phyloP scores from a whole-genome alignment of 2,888 invertebrate species.

The Noctua janthe region DNA sequence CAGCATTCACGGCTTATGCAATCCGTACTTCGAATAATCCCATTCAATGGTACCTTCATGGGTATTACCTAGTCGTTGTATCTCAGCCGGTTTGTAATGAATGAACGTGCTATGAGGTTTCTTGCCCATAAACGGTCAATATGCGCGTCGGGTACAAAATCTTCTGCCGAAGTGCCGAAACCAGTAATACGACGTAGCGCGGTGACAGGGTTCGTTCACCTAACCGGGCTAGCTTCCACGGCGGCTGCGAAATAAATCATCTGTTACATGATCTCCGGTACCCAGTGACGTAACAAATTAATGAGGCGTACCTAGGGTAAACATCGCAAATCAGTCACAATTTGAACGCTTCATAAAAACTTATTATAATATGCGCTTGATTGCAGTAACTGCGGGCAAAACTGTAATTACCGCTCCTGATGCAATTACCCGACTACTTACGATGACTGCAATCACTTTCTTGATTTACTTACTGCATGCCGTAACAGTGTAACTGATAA shows the following conservation, averaged over 20 bases:
- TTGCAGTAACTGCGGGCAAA: constrained; percentile 58
- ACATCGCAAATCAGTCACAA: constrained; percentile 64
- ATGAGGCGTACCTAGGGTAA: constrained; percentile 71
- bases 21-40: constrained; percentile 51
- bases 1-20: constrained; percentile 56
- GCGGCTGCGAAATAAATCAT: constrained; percentile 83
- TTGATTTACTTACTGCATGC: constrained; percentile 57
- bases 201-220: constrained; percentile 89
- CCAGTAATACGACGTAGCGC: constrained; percentile 82
- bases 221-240: constrained; percentile 76
- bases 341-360: constrained; percentile 53
- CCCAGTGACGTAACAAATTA: constrained; percentile 78
- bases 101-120: constrained; percentile 77
- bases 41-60: constrained; percentile 62
- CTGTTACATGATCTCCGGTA: constrained; percentile 75
- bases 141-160: constrained; percentile 77
- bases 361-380: constrained; percentile 56
- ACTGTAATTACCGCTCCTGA: constrained; percentile 55
- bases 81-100: constrained; percentile 71
- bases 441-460: constrained; percentile 60
- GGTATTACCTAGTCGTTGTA: constrained; percentile 58
- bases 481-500: constrained; percentile 56
- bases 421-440: constrained; percentile 60
- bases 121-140: constrained; percentile 84
- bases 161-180: constrained; percentile 85